Base-by-base conservation (phyloP, 2,888 invertebrate species). In the Sarcophaga caerulescens region DNA sequence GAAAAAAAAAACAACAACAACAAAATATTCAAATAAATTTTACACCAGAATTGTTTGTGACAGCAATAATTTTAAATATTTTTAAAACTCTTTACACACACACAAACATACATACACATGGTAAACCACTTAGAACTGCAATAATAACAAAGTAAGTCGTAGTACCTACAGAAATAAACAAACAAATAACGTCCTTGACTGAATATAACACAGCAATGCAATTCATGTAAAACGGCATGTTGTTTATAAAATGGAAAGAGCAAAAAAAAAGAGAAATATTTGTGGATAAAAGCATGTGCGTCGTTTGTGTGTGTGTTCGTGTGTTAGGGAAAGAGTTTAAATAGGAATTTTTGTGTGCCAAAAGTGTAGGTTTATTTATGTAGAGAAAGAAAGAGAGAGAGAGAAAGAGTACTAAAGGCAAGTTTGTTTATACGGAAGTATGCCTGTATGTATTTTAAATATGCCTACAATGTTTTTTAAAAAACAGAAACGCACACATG, bases 181-280 rank as follows among this genome's bases (percentile, higher is more conserved):
- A 70, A 76, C 75, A 79, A 68, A 80, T 68, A 65, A 78, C 81
- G 76, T 85, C 85, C 85, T 87, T 80, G 85, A 87, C 81, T 75
- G 66, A 74, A 21, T 84, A 79, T 63, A 47, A 71, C 66, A 35
- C 10, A 35, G 35, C 35, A 35, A 35, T 35, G 35, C 35, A 35
- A 2, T 71, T 45, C 57, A n/a, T 35, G 35, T 35, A 66, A 57
- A 77, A 77, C 47, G 76, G 65, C 76, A 44, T 70, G 25, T 45
- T 70, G 57, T 12, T 68, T 52, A 10, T 69, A 35, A 69, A 12
- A 44, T 60, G 25, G 35, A 35, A 8, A 35, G 35, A 52, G 52
- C 0, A 2, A 14, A 4, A 17, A 52, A 1, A 3, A 52, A 52
- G 52, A 17, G 62, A 44, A 14, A 17, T 17, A 52, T 17, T 52